These are phyloP conservation scores for Micromussa lordhowensis DNA, from an alignment of 92 coral and sea anemone genomes.

Conservation along the genomic window DNA sequence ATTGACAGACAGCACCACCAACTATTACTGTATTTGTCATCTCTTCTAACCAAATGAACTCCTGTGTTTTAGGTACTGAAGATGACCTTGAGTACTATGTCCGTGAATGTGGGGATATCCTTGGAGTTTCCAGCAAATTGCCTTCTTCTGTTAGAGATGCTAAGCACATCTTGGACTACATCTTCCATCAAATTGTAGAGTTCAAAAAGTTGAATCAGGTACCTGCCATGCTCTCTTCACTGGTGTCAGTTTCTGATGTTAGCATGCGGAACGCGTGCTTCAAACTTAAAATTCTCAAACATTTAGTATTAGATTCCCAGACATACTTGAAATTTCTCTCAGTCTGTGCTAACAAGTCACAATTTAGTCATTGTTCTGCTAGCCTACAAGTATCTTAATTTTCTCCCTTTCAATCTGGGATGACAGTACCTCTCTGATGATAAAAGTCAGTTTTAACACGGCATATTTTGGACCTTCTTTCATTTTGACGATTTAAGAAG, in stretches of 20 bases:
- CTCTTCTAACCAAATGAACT: background rate
- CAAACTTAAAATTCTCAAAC: background rate
- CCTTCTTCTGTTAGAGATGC: conserved; percentile 94
- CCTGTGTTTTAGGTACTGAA: conserved; percentile 71
- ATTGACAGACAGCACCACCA: no score
- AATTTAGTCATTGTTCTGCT: no score
- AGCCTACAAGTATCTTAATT: no score
- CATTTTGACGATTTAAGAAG: no score
- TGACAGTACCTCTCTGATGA: no score
- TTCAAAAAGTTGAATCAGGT: conserved; percentile 99
- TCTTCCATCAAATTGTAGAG: conserved; percentile 95
- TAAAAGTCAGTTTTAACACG: no score
- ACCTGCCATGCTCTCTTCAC: background rate
- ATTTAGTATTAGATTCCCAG: background rate
- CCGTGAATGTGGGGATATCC: conserved; percentile 97
- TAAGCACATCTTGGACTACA: conserved; percentile 94
- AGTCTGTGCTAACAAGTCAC: no score
- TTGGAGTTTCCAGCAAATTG: conserved; percentile 85
- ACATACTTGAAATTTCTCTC: background rate
- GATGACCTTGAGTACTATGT: conserved; percentile 98
- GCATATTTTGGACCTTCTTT: no score
- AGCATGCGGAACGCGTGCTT: background rate
- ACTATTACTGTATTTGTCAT: no score
- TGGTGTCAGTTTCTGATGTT: background rate
- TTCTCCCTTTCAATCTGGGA: no score